phyloP scores from a whole-genome alignment of 2,113 vertebrate species.

The Phodopus roborovskii region DNA sequence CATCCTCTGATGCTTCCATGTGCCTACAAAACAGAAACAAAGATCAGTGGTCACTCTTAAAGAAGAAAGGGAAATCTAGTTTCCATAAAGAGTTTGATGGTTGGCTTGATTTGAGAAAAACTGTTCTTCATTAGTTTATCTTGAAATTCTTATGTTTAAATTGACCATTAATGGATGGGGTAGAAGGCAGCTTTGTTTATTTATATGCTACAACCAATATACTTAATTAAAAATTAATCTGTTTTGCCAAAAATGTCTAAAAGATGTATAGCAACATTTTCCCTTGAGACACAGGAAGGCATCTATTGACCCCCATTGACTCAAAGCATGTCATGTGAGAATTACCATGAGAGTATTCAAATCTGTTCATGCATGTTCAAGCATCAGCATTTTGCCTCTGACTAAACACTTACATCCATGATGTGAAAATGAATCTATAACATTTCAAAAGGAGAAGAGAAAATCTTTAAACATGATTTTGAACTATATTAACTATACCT shows the following conservation, averaged over 20 bases:
- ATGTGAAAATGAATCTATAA: neutral
- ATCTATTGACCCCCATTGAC: neutral
- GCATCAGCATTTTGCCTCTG: neutral
- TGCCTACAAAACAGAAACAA: slow-evolving; percentile 19
- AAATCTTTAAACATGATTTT: slow-evolving; percentile 10
- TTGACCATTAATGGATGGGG: slow-evolving; percentile 60
- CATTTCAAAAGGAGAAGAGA: neutral
- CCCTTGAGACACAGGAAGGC: neutral
- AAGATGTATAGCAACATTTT: slow-evolving; percentile 16
- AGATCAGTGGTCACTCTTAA: slow-evolving; percentile 51
- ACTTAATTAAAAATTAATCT: slow-evolving; percentile 69
- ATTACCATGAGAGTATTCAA: neutral
- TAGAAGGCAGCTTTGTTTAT: slow-evolving; percentile 59
- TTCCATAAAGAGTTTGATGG: slow-evolving; percentile 77
- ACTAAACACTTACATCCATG: neutral
- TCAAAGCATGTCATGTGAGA: neutral
- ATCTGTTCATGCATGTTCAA: slow-evolving; percentile 36
- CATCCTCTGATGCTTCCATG: neutral
- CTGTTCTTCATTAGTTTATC: slow-evolving; percentile 78
- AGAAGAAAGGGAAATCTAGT: slow-evolving; percentile 35
- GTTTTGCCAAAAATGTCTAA: slow-evolving; percentile 17
- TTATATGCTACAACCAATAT: slow-evolving; percentile 55
- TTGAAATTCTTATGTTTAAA: slow-evolving; percentile 76
- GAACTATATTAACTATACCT: neutral
- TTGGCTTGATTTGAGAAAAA: slow-evolving; percentile 80